Conservation (phyloP, 2,113 vertebrate genomes). For the Cyprinodon tularosa region DNA sequence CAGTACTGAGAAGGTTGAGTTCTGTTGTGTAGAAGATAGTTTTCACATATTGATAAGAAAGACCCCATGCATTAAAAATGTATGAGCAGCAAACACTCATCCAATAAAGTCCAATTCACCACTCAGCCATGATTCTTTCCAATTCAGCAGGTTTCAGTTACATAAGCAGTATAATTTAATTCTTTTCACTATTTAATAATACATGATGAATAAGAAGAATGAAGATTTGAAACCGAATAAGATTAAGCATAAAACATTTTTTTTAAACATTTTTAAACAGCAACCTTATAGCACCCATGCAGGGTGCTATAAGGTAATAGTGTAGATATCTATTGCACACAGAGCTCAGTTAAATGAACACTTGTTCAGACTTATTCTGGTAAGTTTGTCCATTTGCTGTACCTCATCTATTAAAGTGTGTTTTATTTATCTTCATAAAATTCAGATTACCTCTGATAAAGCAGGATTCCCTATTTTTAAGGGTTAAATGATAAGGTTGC, state of each 20-base stretch:
- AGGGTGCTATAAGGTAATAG: background rate
- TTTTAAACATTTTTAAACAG: too few species aligned
- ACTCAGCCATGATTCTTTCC: too few species aligned
- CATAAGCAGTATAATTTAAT: too few species aligned
- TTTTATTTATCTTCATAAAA: slow-evolving; percentile 23
- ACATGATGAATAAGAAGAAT: too few species aligned
- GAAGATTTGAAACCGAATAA: too few species aligned
- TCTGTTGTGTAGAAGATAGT: background rate
- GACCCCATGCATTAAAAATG: background rate
- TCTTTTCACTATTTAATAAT: too few species aligned
- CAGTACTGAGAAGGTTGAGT: background rate
- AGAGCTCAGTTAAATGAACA: background rate
- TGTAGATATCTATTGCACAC: slow-evolving; percentile 12
- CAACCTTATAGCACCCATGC: too few species aligned
- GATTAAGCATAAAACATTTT: too few species aligned
- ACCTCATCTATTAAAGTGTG: background rate
- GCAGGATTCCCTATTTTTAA: slow-evolving; percentile 21
- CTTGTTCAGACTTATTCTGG: slow-evolving; percentile 8
- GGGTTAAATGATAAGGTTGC: slow-evolving; percentile 37
- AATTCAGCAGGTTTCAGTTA: too few species aligned
- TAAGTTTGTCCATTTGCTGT: slow-evolving; percentile 2
- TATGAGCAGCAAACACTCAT: background rate
- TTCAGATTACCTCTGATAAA: slow-evolving; percentile 13
- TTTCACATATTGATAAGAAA: background rate
- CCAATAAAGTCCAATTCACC: background rate